Percentiles rank a stretch among this genome's conserved stretches.
Evolutionary conservation across 2,888 invertebrate genomes (phyloP).

Genomic region (Dendrolimus pini): DNA sequence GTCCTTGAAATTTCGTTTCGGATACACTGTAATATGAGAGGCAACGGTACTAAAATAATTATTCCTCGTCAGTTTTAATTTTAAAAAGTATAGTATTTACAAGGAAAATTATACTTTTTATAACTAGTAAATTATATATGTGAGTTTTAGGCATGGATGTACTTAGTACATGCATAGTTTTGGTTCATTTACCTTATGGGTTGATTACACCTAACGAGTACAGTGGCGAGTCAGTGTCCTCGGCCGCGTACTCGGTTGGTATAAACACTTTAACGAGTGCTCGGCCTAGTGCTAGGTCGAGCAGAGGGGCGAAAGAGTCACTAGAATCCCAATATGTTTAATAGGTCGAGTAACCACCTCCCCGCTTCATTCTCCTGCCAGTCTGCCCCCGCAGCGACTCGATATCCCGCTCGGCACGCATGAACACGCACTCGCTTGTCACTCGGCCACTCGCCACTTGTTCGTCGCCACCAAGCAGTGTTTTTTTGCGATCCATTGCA

Average conservation of each 20-base stretch:
- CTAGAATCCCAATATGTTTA: conserved; percentile 8
- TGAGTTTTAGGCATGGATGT: neutral
- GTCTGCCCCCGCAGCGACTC: conserved; percentile 6
- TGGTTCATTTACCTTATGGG: too few relatives aligned
- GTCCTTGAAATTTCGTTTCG: conserved; percentile 3
- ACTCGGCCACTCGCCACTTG: conserved; percentile 4
- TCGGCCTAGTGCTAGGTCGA: conserved; percentile 5
- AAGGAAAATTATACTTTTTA: too few relatives aligned
- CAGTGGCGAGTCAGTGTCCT: neutral
- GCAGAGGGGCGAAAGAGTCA: conserved; percentile 7
- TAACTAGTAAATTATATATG: too few relatives aligned
- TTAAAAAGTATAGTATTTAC: too few relatives aligned
- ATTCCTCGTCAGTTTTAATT: too few relatives aligned
- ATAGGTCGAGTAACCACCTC: conserved; percentile 9
- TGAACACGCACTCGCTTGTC: conserved; percentile 10
- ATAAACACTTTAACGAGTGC: conserved; percentile 6
- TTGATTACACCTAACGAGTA: too few relatives aligned
- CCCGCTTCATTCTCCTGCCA: conserved; percentile 10
- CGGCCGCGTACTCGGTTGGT: conserved; percentile 3
- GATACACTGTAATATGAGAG: neutral
- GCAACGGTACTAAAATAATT: too few relatives aligned
- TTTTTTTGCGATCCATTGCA: neutral
- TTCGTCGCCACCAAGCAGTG: conserved; percentile 3
- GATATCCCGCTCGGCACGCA: conserved; percentile 10
- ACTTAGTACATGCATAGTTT: neutral